phyloP scores from a whole-genome alignment of 2,888 invertebrate genomes.

The Matsumyia berberina region DNA sequence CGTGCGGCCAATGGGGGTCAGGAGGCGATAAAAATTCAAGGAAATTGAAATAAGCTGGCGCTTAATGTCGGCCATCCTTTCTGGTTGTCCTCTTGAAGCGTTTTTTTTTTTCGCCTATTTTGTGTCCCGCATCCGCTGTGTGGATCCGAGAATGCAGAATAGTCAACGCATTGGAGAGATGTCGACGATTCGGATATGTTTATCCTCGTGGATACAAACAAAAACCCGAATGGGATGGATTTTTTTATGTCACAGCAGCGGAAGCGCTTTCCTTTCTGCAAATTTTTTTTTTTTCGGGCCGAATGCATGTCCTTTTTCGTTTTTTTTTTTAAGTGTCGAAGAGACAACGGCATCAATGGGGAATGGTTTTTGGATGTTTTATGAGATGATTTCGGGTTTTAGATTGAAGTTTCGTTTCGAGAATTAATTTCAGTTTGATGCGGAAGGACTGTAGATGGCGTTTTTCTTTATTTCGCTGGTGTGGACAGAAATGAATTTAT shows the following conservation, averaged over 20 bases:
- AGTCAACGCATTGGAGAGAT: conserved; percentile 33
- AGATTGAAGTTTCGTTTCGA: background rate
- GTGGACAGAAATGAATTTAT: too few species aligned
- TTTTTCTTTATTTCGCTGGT: too few species aligned
- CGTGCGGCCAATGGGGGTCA: conserved; percentile 27
- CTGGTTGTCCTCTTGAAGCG: conserved; percentile 24
- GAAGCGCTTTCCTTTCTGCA: conserved; percentile 8
- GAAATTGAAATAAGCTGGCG: conserved; percentile 68
- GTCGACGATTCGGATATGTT: conserved; percentile 44
- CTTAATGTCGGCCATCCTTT: conserved; percentile 48
- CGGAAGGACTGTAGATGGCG: background rate
- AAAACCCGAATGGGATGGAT: conserved; percentile 30
- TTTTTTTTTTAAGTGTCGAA: background rate
- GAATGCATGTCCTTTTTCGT: background rate
- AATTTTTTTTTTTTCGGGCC: too few species aligned
- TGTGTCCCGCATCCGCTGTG: background rate
- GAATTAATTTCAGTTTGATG: background rate
- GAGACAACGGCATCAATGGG: background rate
- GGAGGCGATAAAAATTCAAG: conserved; percentile 54
- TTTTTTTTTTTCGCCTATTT: background rate
- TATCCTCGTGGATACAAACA: conserved; percentile 25
- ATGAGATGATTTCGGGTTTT: background rate
- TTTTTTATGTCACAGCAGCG: conserved; percentile 19
- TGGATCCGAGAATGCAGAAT: background rate
- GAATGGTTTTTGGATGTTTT: conserved; percentile 9